Evolutionary conservation across 2,113 vertebrate species (phyloP).

Genomic region (Meleagris gallopavo): DNA sequence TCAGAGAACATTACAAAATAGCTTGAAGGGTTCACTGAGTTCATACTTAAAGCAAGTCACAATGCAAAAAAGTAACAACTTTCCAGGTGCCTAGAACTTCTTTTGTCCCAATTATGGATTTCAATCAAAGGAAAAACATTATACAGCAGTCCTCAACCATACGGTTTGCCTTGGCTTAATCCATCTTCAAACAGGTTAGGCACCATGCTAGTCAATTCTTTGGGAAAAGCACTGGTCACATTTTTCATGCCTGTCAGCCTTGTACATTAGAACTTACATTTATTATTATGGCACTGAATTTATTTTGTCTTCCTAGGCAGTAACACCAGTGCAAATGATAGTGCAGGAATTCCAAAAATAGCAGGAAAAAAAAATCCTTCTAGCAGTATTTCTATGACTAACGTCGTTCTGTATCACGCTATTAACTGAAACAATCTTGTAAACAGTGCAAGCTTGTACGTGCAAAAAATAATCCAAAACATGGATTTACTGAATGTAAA

Average conservation of each 20-base stretch:
- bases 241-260: neutral
- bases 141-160: neutral
- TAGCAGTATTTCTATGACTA: no score
- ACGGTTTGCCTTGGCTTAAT: neutral
- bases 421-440: neutral
- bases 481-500: constrained; percentile 1
- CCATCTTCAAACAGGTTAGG: neutral
- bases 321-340: neutral
- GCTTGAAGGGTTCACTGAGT: neutral
- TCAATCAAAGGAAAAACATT: neutral
- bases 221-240: neutral
- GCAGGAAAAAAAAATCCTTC: neutral
- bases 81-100: neutral
- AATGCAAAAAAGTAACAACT: neutral
- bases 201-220: neutral
- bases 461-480: constrained; percentile 9
- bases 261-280: neutral
- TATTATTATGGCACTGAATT: neutral
- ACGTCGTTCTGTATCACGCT: neutral
- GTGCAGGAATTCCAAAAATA: neutral
- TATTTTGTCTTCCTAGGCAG: neutral
- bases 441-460: neutral
- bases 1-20: constrained; percentile 45
- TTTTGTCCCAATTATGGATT: neutral
- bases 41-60: constrained; percentile 25